Conservation (phyloP, 2,797 vertebrate genomes). For the Garrulus glandarius region DNA sequence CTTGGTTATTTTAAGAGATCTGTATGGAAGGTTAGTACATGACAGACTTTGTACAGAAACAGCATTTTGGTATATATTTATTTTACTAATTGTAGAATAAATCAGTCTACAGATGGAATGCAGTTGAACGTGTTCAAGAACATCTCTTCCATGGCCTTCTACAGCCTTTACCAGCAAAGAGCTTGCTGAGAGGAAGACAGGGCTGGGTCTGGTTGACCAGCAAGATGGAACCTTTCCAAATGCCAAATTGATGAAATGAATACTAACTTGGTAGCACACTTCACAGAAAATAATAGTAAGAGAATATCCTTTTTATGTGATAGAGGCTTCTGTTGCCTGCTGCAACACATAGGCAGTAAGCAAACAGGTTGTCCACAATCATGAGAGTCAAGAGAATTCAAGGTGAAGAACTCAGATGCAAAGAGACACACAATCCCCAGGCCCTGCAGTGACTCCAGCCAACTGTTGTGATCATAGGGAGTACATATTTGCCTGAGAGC, state of each 20-base stretch:
- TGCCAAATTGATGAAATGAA: not conserved
- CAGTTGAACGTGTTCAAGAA: not conserved
- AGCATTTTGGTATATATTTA: not conserved
- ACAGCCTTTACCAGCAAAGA: not conserved
- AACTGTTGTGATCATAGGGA: not conserved
- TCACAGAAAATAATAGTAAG: not conserved
- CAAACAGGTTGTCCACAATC: not conserved
- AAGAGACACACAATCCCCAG: not conserved
- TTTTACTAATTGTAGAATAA: not conserved
- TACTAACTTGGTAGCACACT: not conserved
- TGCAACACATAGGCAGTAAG: not conserved
- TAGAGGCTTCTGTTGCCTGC: not conserved
- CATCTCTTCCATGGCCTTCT: not conserved
- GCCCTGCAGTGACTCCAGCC: not conserved
- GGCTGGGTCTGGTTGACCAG: not conserved
- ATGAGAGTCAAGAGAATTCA: not conserved
- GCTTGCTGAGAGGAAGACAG: not conserved
- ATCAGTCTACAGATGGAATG: not conserved
- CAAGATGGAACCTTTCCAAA: not conserved
- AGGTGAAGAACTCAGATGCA: not conserved
- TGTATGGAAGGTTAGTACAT: not conserved
- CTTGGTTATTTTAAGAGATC: not conserved
- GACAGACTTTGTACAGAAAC: not conserved
- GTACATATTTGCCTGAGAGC: not conserved
- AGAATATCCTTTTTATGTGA: not conserved